phyloP scores from a whole-genome alignment of 1,140 invertebrate species.

The Aphidius gifuensis region DNA sequence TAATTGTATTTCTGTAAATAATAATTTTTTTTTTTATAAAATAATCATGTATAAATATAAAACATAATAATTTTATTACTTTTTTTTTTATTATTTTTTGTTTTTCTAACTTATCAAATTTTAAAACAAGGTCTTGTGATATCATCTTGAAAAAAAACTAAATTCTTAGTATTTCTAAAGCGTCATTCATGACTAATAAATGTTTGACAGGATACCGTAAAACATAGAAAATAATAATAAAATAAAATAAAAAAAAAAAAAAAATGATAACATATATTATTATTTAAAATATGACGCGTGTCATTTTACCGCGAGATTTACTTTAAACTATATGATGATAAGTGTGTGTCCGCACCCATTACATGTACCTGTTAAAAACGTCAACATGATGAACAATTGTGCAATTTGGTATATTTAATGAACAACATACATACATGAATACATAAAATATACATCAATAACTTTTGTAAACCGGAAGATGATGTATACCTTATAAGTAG shows the following conservation, averaged over 20 bases:
- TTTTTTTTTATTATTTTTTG: not conserved
- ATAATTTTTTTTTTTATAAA: too few species aligned
- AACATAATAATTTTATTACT: not conserved
- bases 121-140: too few species aligned
- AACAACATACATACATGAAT: not conserved
- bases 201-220: slow-evolving; percentile 33
- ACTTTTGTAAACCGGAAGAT: slow-evolving; percentile 18
- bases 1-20: not conserved
- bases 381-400: slow-evolving; percentile 24
- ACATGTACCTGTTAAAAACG: slow-evolving; percentile 7
- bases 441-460: not conserved
- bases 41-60: too few species aligned
- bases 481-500: slow-evolving; percentile 19
- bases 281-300: not conserved
- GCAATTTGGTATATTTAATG: slow-evolving; percentile 14
- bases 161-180: not conserved
- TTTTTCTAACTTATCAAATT: too few species aligned
- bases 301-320: slow-evolving; percentile 5
- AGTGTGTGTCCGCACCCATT: slow-evolving; percentile 14
- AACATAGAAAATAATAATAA: slow-evolving; percentile 4
- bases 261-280: slow-evolving; percentile 3
- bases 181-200: slow-evolving; percentile 25
- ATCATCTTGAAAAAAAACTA: too few species aligned
- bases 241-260: not conserved
- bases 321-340: slow-evolving; percentile 4